Base-by-base conservation (phyloP, 2,113 vertebrate genomes). In the Mus spicilegus region DNA sequence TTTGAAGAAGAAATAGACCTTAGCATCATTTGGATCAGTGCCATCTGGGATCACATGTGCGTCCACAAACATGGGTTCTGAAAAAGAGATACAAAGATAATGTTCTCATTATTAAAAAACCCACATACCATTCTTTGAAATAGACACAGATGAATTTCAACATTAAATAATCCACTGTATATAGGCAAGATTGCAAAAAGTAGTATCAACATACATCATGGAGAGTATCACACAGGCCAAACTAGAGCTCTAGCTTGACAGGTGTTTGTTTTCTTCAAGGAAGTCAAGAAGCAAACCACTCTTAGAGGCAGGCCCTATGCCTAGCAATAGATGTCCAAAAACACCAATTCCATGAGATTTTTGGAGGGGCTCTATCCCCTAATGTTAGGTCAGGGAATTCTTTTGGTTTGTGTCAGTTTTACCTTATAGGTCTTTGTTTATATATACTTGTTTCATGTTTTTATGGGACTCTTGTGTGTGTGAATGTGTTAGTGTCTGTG, bases 1-100 rank as follows among this genome's bases (percentile, higher is more conserved):
- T 46, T 99, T 99, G 98, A 99, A 99, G 98, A 99, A 99, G 96
- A 99, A 99, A 96, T 99, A 99, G 36, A 99, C 98, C 95, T 99
- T 99, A 94, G 99, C 99, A 94, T 99, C 99, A 5, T 99, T 99
- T 54, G 99, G 99, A 97, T 99, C 99, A 2, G 99, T 99, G 78
- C 99, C 99, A 58, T 99, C 99, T 46, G 99, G 99, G 94, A 99
- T 99, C 95, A 99, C 98, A 92, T 99, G 99, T 86, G 99, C 99
- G 94, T 99, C 99, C 63, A 99, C 99, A 98, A 99, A 99, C 98
- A 99, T 98, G 2, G 99, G 99, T 96, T 99, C 99, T 99, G 94
- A 56, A 98, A 98, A 58, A 97, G 70, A 87, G 97, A 75, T 5
- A 69, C 1, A 61, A 61, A 85, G 87, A 39, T 13, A 22, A 7